Percentiles rank a stretch among this genome's conserved stretches.
These are phyloP conservation scores for Octomys mimax DNA, from an alignment of 2,797 vertebrate genomes.

Conservation along the genomic window DNA sequence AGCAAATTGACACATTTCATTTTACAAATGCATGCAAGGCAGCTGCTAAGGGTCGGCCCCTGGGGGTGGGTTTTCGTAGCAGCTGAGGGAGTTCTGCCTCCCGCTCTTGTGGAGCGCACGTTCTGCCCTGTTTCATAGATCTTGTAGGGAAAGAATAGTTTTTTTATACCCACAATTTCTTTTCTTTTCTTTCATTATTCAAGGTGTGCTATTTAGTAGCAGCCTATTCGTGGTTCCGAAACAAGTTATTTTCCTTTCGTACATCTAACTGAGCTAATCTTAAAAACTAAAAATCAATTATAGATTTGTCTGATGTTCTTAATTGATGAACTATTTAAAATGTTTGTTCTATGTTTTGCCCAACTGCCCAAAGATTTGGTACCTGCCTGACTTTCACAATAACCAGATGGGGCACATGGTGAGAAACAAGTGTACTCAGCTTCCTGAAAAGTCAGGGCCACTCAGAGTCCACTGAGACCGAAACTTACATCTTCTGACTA, in stretches of 20 bases:
- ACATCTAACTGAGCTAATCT: conserved; percentile 24
- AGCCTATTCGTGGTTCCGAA: conserved; percentile 19
- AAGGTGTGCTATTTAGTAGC: neutral
- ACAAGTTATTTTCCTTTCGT: neutral
- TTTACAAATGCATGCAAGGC: neutral
- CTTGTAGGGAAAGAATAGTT: neutral
- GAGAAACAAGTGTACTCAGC: neutral
- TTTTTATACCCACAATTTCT: neutral
- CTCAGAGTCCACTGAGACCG: neutral
- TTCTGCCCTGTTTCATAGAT: neutral
- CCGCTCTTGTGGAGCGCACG: neutral
- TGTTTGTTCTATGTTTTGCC: conserved; percentile 1
- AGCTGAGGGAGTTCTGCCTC: neutral
- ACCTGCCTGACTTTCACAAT: neutral
- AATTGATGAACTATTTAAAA: neutral
- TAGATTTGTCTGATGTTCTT: neutral
- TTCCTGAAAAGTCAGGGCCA: neutral
- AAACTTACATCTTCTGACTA: conserved; percentile 27
- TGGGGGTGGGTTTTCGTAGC: neutral
- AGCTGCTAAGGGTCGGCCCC: neutral
- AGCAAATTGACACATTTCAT: neutral
- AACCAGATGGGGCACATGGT: neutral
- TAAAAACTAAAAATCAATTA: conserved; percentile 41
- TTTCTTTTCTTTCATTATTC: conserved; percentile 31
- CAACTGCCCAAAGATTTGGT: neutral